Base-by-base conservation (phyloP, 1,140 invertebrate species). In the Drosophila pandora region DNA sequence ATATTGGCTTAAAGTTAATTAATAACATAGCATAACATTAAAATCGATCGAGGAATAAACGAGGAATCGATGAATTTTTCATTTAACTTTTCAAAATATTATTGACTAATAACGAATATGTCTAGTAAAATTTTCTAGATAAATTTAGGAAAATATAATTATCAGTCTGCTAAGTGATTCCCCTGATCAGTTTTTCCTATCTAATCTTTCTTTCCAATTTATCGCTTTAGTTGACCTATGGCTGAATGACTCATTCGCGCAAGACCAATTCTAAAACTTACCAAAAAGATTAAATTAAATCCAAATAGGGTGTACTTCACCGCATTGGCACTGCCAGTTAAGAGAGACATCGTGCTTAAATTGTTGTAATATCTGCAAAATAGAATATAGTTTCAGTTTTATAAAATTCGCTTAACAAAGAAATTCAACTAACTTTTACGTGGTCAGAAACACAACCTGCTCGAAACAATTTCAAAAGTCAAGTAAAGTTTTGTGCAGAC, bases 251-350 rank as follows among this genome's bases (percentile, higher is more conserved):
- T 69, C 63, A 69, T 48, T n/a, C 12, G 9, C 48, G 7, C 13
- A 23, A 34, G 8, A 39, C 23, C 28, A 8, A 6, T 2, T 30
- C 7, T 30, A 49, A 39, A 49, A 93, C 93, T 95, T 91, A 95
- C 95, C 92, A 95, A 93, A 91, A 95, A 95, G 23, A 95, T 69
- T 50, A 95, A 92, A 87, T 95, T 95, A 90, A 95, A 95, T 50
- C 92, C 85, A 88, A 95, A 95, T 59, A 95, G 92, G 53, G 95
- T 92, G 83, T 94, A 95, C 90, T 95, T 95, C 55, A 95, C 90
- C 58, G 92, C 93, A 88, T 92, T 92, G 4, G 93, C 93, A 69
- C 93, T 92, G 54, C 91, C 74, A 34, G 93, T 91, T 41, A 93
- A 61, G 25, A 90, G 47, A 32, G 89, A 89, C 90, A 91, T 91